A percentile compares a stretch with the other conserved stretches of the same genome.
Evolutionary conservation across 2,113 vertebrate species (phyloP).

Genomic region (Sinocyclocheilus maitianheensis): DNA sequence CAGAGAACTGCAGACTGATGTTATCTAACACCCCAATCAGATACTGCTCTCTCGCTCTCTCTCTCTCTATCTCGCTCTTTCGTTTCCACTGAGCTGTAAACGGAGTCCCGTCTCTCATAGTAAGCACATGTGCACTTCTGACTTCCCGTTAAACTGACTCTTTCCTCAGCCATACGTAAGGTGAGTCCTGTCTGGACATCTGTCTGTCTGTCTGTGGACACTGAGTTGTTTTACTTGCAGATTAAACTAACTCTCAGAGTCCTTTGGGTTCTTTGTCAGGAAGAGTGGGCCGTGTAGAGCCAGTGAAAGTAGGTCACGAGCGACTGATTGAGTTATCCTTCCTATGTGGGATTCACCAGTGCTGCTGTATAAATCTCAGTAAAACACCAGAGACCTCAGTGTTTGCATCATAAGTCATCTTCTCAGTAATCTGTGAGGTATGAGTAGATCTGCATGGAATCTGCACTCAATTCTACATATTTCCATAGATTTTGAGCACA

Average conservation of each 20-base stretch:
- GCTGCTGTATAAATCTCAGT: background rate
- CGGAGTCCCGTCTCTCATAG: background rate
- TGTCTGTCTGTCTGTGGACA: background rate
- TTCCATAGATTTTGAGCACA: background rate
- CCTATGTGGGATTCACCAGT: background rate
- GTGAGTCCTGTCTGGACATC: background rate
- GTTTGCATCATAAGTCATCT: background rate
- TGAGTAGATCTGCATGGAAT: background rate
- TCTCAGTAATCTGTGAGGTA: background rate
- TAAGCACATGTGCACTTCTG: background rate
- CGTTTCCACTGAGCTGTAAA: slow-evolving; percentile 27
- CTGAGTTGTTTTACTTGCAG: background rate
- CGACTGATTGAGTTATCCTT: background rate
- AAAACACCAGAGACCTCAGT: background rate
- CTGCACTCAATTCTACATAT: background rate
- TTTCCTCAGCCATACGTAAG: background rate
- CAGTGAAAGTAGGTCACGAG: slow-evolving; percentile 29
- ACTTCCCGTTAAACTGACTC: background rate
- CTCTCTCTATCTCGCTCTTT: background rate
- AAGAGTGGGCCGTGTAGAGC: background rate
- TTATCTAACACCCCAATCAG: slow-evolving; percentile 50
- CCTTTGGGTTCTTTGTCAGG: background rate
- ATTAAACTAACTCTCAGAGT: background rate
- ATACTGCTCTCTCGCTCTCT: slow-evolving; percentile 7
- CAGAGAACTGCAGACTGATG: slow-evolving; percentile 40